A percentile compares a stretch with the other conserved stretches of the same genome.
phyloP scores from a whole-genome alignment of 2,888 invertebrate species.

The Agrotis exclamationis region DNA sequence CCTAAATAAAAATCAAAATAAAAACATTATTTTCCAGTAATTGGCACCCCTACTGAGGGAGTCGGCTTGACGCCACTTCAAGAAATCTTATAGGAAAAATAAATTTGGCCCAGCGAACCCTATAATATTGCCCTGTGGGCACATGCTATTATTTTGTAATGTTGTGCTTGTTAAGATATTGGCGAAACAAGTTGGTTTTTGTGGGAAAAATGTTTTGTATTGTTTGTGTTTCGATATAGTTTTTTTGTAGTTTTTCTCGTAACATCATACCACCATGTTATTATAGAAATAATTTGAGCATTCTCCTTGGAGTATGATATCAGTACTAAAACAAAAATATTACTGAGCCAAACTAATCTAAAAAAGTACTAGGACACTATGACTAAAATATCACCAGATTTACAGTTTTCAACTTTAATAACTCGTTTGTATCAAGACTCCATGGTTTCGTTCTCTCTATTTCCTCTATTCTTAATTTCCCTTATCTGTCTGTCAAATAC shows the following conservation, averaged over 20 bases:
- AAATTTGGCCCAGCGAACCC: constrained; percentile 77
- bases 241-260: constrained; percentile 44
- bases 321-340: no score
- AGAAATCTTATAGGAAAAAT: constrained; percentile 89
- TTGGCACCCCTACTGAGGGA: constrained; percentile 88
- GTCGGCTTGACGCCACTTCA: constrained; percentile 87
- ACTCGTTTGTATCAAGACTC: background rate
- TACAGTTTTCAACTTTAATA: no score
- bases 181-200: constrained; percentile 70
- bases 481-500: background rate
- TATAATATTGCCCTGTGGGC: constrained; percentile 76
- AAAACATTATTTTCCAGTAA: constrained; percentile 89
- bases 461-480: background rate
- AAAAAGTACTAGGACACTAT: no score
- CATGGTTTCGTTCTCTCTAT: background rate
- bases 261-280: no score
- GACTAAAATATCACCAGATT: no score
- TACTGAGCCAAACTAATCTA: no score
- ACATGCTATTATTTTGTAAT: constrained; percentile 84
- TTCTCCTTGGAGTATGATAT: no score
- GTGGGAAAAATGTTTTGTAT: constrained; percentile 53
- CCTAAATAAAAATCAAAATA: constrained; percentile 90
- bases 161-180: constrained; percentile 78
- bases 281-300: no score
- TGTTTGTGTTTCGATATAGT: constrained; percentile 35